phyloP scores from a whole-genome alignment of 2,113 vertebrate genomes.

The Balaeniceps rex region DNA sequence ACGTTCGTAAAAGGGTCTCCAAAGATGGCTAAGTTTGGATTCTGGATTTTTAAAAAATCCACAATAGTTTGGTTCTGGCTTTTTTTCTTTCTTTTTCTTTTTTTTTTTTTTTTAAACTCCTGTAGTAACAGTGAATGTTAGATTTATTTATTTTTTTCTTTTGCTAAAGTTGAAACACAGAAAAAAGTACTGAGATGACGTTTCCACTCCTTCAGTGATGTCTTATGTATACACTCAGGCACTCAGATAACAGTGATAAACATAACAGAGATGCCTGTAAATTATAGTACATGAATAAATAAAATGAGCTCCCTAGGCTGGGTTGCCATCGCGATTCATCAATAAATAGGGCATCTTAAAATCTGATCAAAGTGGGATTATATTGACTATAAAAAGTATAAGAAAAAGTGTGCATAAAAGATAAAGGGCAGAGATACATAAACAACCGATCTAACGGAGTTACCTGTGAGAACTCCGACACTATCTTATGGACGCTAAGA shows the following conservation, averaged over 20 bases:
- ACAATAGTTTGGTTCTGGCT: conserved; percentile 1
- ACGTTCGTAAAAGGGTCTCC: conserved; percentile 56
- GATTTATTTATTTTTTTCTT: conserved; percentile 60
- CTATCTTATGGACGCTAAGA: not conserved
- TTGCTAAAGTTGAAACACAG: conserved; percentile 84
- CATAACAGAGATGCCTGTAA: not conserved
- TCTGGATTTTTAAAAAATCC: conserved; percentile 47
- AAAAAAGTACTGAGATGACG: conserved; percentile 5
- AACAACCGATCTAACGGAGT: not conserved
- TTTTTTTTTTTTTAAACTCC: not conserved
- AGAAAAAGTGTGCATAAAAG: not conserved
- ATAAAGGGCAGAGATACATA: conserved; percentile 25
- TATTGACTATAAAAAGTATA: not conserved
- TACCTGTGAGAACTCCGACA: not conserved
- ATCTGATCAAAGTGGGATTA: not conserved
- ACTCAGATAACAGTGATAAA: not conserved
- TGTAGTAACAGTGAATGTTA: conserved; percentile 20
- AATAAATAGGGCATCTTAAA: conserved; percentile 5
- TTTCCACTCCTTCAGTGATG: conserved; percentile 40
- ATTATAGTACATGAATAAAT: not conserved
- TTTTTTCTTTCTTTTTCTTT: not conserved
- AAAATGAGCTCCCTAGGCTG: not conserved
- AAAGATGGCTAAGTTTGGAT: conserved; percentile 62
- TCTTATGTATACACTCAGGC: not conserved
- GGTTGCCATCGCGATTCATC: not conserved